Conservation (phyloP, 92 coral and sea anemone genomes). For the Palythoa heliodiscus region DNA sequence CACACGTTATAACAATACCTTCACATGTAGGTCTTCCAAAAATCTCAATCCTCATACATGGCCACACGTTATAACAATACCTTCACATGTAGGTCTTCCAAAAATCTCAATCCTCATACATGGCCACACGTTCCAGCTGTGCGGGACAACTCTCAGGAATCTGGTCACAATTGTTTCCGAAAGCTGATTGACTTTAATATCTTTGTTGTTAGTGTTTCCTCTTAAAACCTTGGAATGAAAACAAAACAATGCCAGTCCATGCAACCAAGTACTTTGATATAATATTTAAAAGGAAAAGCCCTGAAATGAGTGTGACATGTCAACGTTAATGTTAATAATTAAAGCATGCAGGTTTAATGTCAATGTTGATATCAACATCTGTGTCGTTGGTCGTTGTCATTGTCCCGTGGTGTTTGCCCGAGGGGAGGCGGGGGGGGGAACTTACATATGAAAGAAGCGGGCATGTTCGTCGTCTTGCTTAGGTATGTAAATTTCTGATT, state of each 20-base stretch:
- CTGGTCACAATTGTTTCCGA: not conserved
- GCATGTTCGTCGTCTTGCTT: too few relatives aligned
- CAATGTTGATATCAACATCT: too few relatives aligned
- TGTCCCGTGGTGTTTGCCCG: too few relatives aligned
- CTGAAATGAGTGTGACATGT: not conserved
- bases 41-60: slow-evolving; percentile 23
- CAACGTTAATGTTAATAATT: not conserved
- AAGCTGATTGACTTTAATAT: slow-evolving; percentile 6
- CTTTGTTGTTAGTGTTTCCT: slow-evolving; percentile 28
- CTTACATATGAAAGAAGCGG: too few relatives aligned
- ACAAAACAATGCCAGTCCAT: not conserved
- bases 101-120: slow-evolving; percentile 26
- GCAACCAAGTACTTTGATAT: too few relatives aligned
- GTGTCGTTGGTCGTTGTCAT: too few relatives aligned
- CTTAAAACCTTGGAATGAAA: not conserved
- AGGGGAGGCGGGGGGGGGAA: too few relatives aligned
- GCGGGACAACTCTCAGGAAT: slow-evolving; percentile 22
- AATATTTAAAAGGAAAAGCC: not conserved
- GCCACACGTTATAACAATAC: not conserved
- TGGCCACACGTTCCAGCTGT: slow-evolving; percentile 23
- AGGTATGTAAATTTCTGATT: too few relatives aligned
- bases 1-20: not conserved
- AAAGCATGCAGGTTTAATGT: too few relatives aligned
- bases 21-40: slow-evolving; percentile 27
- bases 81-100: slow-evolving; percentile 28